Evolutionary conservation across 1,140 invertebrate species (phyloP), one percentile per base, ranked within the genome.

Genomic region (Drosophila leontia): DNA sequence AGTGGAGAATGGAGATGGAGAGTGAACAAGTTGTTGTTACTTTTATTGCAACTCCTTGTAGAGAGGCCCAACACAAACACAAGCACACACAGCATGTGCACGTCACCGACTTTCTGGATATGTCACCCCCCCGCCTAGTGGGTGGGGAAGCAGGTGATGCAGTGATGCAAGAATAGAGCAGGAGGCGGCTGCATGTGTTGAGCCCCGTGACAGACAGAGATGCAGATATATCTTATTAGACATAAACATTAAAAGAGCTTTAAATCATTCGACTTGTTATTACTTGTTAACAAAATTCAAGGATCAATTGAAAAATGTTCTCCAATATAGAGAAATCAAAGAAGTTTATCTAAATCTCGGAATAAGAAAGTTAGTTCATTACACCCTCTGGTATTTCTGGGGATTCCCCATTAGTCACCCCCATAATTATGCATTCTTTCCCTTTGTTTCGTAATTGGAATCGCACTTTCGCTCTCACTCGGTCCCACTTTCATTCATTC

Each of bases 21-120:
- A 17, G 39, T 34, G 6, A 80, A 58, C 72, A 75, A 76, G 65
- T 80, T 76, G 71, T 64, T 77, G 71, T 83, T 83, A 57, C 57
- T 47, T n/a, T 41, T 51, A 55, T 45, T 70, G 67, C 63, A 56
- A 45, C 61, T 78, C 63, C 75, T 69, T 75, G 47, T 35, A 3
- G 29, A 42, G 34, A 29, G 39, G 19, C 32, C 39, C 29, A 55
- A 15, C 34, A 37, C 34, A 39, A 34, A 51, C 26, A 51, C 34
- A 37, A 15, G 17, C 34, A 15, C 3, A 15, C 26, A 23, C 51
- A 37, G 19, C 41, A 29, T 35, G 32, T 35, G 23, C 34, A 42
- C 35, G 35, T 56, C 39, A 44, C 6, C 34, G 62, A 45, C 50
- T 32, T 29, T 19, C n/a, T 41, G 60, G 37, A 23, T 29, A 32